Base-by-base conservation (phyloP, 1,140 invertebrate species). In the Palaemon carinicauda region DNA sequence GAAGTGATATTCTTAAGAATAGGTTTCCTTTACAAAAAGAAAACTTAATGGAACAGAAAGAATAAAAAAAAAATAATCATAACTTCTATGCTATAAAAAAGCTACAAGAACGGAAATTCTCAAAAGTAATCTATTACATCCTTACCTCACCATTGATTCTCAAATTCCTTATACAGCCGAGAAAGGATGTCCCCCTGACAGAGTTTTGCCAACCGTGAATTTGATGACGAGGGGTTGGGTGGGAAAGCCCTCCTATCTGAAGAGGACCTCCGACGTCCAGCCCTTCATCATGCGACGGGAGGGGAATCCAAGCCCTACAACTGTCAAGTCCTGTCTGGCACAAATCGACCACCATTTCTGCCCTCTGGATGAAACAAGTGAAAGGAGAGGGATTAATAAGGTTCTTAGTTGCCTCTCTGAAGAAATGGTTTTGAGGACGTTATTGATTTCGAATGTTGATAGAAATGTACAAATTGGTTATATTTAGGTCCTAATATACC, bases 131-230 rank as follows among this genome's bases (percentile, higher is more conserved):
- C 41, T 41, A 9, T 41, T 21, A 24, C 31, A 1, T 33, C 10
- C 79, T 82, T 52, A 88, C 87, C 80, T 88, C 80, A 1, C 87
- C 87, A n/a, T 88, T 88, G 50, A 88, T 69, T 9, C 87, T 71
- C 1, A 88, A 56, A 29, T 88, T 82, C 0, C 74, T 33, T 0
- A 88, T 79, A 19, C 87, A 88, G 33, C 87, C 87, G 19, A 31
- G 52, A 56, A 82, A 88, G 50, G 73, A 21, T 4, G 33, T 1
- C 17, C 14, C 10, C 5, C 71, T 77, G 33, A 82, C 10, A 24
- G 80, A 27, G 1, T 54, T 73, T 27, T 73, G 74, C 71, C 80
- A 82, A 3, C 87, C 87, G 29, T 82, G 80, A 51, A 78, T 73
- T 29, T 71, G 21, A 19, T 82, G 60, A 15, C 56, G 19, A 52